These are phyloP conservation scores for Tetranychus cinnabarinus DNA, from an alignment of 1,140 invertebrate genomes.

Conservation along the genomic window DNA sequence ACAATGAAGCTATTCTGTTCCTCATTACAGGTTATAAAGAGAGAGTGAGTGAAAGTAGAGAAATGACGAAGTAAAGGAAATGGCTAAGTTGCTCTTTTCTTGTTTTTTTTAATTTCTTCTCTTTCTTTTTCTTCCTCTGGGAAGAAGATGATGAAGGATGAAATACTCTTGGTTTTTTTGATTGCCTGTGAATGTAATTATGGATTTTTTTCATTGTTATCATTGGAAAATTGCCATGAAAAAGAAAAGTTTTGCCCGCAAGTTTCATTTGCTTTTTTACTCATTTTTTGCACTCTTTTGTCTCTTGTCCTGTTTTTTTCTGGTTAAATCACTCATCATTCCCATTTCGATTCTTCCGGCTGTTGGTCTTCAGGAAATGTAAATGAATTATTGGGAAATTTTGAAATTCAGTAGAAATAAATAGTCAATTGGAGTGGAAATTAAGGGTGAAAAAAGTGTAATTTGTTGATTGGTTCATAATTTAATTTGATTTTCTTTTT, in stretches of 20 bases:
- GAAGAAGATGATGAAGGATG: not conserved
- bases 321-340: not conserved
- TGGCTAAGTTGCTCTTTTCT: not conserved
- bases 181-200: not conserved
- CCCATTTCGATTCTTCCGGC: not conserved
- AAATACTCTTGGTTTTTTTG: not conserved
- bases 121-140: not conserved
- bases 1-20: no score
- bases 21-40: not conserved
- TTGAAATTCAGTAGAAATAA: no score
- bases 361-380: not conserved
- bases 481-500: not conserved
- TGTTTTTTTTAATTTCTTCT: not conserved
- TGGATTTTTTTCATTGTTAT: not conserved
- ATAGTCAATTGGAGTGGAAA: no score
- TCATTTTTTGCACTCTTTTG: not conserved
- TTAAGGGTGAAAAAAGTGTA: no score
- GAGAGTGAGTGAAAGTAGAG: not conserved
- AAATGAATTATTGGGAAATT: no score
- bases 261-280: not conserved
- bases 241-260: not conserved
- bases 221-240: not conserved
- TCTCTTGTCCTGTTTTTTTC: not conserved
- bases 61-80: not conserved
- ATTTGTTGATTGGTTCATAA: not conserved